Evolutionary conservation across 2,888 invertebrate species (phyloP), one percentile per base, ranked within the genome.

Genomic region (Conops quadrifasciatus): DNA sequence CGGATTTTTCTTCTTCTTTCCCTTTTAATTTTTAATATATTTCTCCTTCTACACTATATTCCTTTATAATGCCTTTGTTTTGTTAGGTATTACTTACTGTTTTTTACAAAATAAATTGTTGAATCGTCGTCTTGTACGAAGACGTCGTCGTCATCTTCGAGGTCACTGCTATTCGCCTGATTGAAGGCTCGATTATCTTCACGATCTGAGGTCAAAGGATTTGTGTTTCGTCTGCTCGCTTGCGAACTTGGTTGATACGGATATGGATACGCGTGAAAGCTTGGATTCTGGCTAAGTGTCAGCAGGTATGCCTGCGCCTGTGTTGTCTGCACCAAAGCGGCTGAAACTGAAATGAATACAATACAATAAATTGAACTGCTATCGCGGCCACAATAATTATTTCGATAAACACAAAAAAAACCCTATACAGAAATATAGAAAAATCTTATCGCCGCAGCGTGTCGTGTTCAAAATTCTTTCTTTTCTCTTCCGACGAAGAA

Each of bases 291-390:
- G 58, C 77, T 72, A 45, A 77, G 67, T 68, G 73, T 65, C 51
- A 75, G 72, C 63, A 81, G 72, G 77, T 81, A 81, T 60, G 81
- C 79, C 71, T 84, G 84, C 24, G 80, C 83, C 73, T 80, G 76
- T 75, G 79, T 76, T 71, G 78, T 75, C 63, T 78, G 74, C 77
- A 80, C 75, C 73, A 74, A 78, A 76, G 77, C 79, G 75, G 79
- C 78, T 76, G 83, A 78, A 75, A 83, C 85, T 84, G 82, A 78
- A 84, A 84, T 77, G 77, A 74, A 16, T 28, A 4, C 4, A 49
- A 7, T 36, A 36, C 36, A 36, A 36, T 36, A 49, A 60, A 60
- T 60, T 19, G 60, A 60, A 49, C 16, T 21, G 7, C 47, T 49
- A 60, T 68, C 28, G 49, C 26, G n/a, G n/a, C 24, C 11, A 28